Evolutionary conservation across 2,888 invertebrate species (phyloP).

Genomic region (Nymphalis c-album): DNA sequence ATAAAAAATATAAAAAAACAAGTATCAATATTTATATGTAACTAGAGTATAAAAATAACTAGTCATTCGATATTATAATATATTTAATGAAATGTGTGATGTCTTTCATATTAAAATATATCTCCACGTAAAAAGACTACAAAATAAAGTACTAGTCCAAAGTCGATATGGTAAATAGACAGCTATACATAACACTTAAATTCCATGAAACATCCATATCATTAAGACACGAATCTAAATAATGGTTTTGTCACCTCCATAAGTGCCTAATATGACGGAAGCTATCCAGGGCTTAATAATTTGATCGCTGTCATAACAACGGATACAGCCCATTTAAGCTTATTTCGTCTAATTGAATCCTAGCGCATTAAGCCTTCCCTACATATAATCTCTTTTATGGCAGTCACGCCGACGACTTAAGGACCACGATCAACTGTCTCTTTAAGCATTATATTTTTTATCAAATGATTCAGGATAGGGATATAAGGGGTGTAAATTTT

Average conservation of each 20-base stretch:
- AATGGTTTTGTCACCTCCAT: constrained; percentile 56
- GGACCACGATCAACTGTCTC: constrained; percentile 60
- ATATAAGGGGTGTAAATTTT: constrained; percentile 41
- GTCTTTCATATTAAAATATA: too few species aligned
- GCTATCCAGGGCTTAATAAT: constrained; percentile 62
- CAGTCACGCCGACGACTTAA: constrained; percentile 74
- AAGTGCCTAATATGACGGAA: constrained; percentile 61
- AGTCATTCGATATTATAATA: too few species aligned
- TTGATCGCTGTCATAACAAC: constrained; percentile 78
- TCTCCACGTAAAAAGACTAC: too few species aligned
- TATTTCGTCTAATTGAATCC: constrained; percentile 81
- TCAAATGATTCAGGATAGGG: constrained; percentile 52
- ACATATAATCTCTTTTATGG: constrained; percentile 77
- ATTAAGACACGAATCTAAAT: constrained; percentile 27
- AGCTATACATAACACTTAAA: background rate
- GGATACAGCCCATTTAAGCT: constrained; percentile 79
- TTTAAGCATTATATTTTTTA: constrained; percentile 59
- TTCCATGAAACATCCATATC: constrained; percentile 6
- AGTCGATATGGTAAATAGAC: too few species aligned
- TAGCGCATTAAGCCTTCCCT: constrained; percentile 72
- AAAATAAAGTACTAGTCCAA: too few species aligned
- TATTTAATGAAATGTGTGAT: too few species aligned
- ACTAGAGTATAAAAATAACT: too few species aligned
- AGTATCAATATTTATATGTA: too few species aligned
- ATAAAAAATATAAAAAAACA: too few species aligned